These are phyloP conservation scores for Xanthorhoe spadicearia DNA, from an alignment of 2,888 invertebrate genomes.

Conservation along the genomic window DNA sequence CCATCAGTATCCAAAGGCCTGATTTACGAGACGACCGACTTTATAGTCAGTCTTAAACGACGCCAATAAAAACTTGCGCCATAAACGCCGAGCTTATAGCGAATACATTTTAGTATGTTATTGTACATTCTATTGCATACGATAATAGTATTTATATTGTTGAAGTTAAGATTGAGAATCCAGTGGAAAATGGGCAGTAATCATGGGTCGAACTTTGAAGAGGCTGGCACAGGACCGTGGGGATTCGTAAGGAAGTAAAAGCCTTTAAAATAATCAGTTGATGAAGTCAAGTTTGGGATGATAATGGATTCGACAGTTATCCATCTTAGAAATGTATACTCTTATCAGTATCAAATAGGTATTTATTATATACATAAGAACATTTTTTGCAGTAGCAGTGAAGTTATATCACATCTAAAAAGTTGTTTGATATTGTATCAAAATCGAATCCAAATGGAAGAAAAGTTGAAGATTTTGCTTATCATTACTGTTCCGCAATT, in stretches of 20 bases:
- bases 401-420: too few species aligned
- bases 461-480: too few species aligned
- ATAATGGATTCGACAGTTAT: slow-evolving; percentile 1
- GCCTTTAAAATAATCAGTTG: slow-evolving; percentile 2
- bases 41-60: slow-evolving; percentile 75
- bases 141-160: slow-evolving; percentile 12
- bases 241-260: slow-evolving; percentile 6
- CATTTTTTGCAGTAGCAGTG: too few species aligned
- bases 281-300: neutral
- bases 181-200: slow-evolving; percentile 1
- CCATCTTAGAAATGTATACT: neutral
- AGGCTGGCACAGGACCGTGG: slow-evolving; percentile 10
- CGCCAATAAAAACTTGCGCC: slow-evolving; percentile 77
- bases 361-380: too few species aligned
- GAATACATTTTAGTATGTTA: slow-evolving; percentile 32
- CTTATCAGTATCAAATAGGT: too few species aligned
- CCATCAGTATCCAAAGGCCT: slow-evolving; percentile 64
- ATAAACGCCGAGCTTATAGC: slow-evolving; percentile 66
- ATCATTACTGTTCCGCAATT: neutral
- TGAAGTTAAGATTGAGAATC: slow-evolving; percentile 12
- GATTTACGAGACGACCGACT: slow-evolving; percentile 73
- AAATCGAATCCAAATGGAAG: too few species aligned
- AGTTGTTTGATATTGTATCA: too few species aligned
- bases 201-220: slow-evolving; percentile 14
- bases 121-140: slow-evolving; percentile 5